phyloP scores from a whole-genome alignment of 2,888 invertebrate species.

The Zygogramma bicolorata region DNA sequence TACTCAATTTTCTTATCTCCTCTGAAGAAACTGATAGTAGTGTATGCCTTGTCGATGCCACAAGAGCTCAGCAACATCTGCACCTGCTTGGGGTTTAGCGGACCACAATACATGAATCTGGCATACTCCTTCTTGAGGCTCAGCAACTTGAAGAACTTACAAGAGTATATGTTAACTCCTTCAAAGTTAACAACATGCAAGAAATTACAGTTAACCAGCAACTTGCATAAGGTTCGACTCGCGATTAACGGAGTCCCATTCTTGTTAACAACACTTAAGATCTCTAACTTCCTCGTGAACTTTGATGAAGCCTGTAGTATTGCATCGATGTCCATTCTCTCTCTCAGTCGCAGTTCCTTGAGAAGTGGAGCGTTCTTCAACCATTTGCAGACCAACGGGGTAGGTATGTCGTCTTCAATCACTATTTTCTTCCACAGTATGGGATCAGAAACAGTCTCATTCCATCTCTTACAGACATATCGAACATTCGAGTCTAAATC shows the following conservation, averaged over 20 bases:
- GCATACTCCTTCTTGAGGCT: too few species aligned
- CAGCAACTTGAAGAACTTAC: too few species aligned
- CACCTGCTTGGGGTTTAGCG: too few species aligned
- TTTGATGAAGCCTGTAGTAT: conserved; percentile 9
- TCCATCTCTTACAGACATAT: conserved; percentile 48
- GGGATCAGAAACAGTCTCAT: conserved; percentile 38
- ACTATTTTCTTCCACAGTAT: conserved; percentile 46
- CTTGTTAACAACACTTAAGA: neutral
- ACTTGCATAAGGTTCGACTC: neutral
- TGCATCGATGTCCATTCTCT: conserved; percentile 43
- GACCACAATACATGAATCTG: too few species aligned
- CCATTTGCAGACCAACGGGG: conserved; percentile 44
- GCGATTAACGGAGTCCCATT: neutral
- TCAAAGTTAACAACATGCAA: too few species aligned
- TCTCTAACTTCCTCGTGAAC: neutral
- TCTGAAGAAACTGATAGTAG: too few species aligned
- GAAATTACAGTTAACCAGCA: neutral
- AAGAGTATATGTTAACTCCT: too few species aligned
- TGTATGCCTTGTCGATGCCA: too few species aligned
- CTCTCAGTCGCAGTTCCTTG: conserved; percentile 36
- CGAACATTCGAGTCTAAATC: conserved; percentile 40
- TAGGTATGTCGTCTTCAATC: conserved; percentile 41
- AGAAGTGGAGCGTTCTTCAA: conserved; percentile 44
- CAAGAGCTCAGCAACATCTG: too few species aligned
- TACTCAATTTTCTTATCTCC: too few species aligned